Conservation (phyloP, 1,140 invertebrate genomes). For the Drosophila lini region DNA sequence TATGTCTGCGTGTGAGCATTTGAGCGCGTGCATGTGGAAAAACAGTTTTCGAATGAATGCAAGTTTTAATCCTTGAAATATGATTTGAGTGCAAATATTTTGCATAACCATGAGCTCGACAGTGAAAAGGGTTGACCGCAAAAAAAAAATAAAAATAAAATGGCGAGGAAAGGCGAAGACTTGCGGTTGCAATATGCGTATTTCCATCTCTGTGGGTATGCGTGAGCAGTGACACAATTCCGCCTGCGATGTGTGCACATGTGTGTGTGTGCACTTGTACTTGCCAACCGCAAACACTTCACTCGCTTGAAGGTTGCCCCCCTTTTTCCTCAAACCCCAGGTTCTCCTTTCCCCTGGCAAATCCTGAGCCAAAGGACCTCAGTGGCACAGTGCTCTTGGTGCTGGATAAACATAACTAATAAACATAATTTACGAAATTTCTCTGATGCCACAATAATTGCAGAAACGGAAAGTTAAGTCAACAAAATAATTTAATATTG, state of each 20-base stretch:
- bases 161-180: conserved; percentile 6
- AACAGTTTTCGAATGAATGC: conserved; percentile 81
- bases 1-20: conserved; percentile 9
- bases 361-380: conserved; percentile 23
- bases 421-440: background rate
- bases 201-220: conserved; percentile 13
- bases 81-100: conserved; percentile 83
- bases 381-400: conserved; percentile 25
- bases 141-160: conserved; percentile 4
- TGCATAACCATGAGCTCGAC: conserved; percentile 79
- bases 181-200: conserved; percentile 54
- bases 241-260: conserved; percentile 30
- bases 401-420: background rate
- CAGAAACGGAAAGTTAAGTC: background rate
- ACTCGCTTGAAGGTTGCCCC: conserved; percentile 71
- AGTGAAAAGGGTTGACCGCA: conserved; percentile 48
- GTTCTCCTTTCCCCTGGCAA: background rate
- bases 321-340: background rate
- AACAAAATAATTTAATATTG: background rate
- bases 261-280: conserved; percentile 73
- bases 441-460: background rate
- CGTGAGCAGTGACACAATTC: conserved; percentile 76
- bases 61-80: conserved; percentile 83
- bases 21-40: conserved; percentile 74
- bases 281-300: conserved; percentile 82